Evolutionary conservation across 1,140 invertebrate genomes (phyloP).

Genomic region (Scaptomyza montana): DNA sequence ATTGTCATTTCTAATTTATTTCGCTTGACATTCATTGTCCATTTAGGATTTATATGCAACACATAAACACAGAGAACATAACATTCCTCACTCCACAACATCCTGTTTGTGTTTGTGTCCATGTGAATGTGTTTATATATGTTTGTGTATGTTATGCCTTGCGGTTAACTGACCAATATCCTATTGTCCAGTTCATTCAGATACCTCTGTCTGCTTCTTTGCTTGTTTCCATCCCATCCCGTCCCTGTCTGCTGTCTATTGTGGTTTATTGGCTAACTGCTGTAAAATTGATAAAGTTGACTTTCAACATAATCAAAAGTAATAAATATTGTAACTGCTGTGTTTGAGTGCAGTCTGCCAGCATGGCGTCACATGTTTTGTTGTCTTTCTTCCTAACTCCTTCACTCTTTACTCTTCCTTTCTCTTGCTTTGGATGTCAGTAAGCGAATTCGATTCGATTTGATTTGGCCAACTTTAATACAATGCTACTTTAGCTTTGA

Average conservation of each 20-base stretch:
- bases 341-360: conserved; percentile 76
- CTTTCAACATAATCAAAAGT: conserved; percentile 82
- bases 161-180: conserved; percentile 25
- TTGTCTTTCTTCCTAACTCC: neutral
- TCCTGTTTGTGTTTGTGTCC: conserved; percentile 21
- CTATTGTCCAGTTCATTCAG: conserved; percentile 14
- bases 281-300: conserved; percentile 83
- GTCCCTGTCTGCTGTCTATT: conserved; percentile 48
- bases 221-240: conserved; percentile 2
- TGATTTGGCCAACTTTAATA: conserved; percentile 64
- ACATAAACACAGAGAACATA: conserved; percentile 25
- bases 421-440: conserved; percentile 4
- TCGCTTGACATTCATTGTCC: conserved; percentile 79
- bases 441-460: conserved; percentile 62
- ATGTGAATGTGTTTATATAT: conserved; percentile 4
- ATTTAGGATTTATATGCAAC: conserved; percentile 79
- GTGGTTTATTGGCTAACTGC: conserved; percentile 79
- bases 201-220: conserved; percentile 2
- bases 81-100: conserved; percentile 23
- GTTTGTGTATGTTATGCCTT: conserved; percentile 25
- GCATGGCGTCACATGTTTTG: conserved; percentile 64
- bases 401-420: conserved; percentile 2
- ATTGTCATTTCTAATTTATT: conserved; percentile 81
- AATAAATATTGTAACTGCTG: conserved; percentile 81
- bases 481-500: conserved; percentile 15